A percentile compares a stretch with the other conserved stretches of the same genome.
Evolutionary conservation across 2,797 vertebrate species (phyloP).

Genomic region (Melanotaenia nigrans): DNA sequence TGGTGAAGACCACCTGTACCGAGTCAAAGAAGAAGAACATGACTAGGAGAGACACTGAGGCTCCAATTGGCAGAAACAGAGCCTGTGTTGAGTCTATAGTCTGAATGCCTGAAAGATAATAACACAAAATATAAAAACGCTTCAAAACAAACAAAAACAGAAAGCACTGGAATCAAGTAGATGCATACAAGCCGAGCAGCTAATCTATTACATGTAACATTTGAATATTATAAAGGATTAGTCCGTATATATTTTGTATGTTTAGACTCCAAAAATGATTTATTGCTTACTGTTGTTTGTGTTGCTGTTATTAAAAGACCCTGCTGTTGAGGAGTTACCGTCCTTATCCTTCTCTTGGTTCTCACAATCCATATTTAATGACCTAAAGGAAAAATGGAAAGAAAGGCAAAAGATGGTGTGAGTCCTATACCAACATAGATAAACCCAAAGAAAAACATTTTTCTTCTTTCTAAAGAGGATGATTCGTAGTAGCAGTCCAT

Average conservation of each 20-base stretch:
- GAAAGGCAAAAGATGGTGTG: not conserved
- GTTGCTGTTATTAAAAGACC: slow-evolving; percentile 91
- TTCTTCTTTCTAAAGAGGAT: too few species aligned
- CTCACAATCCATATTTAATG: slow-evolving; percentile 99
- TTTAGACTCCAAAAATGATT: not conserved
- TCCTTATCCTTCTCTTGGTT: slow-evolving; percentile 99
- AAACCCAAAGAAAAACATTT: too few species aligned
- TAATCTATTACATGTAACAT: not conserved
- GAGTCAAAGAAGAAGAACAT: slow-evolving; percentile 99
- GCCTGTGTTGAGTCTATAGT: slow-evolving; percentile 99
- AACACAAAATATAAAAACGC: not conserved
- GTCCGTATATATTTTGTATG: not conserved
- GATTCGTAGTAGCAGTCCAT: too few species aligned
- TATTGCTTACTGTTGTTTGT: slow-evolving; percentile 95
- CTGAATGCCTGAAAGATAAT: slow-evolving; percentile 91
- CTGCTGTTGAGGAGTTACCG: slow-evolving; percentile 80
- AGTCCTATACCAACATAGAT: not conserved
- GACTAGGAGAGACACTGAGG: slow-evolving; percentile 96
- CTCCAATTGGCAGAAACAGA: slow-evolving; percentile 96
- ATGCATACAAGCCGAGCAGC: not conserved
- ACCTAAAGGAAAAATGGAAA: slow-evolving; percentile 78
- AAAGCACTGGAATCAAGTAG: not conserved
- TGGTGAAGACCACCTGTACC: slow-evolving; percentile 99
- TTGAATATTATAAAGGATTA: not conserved
- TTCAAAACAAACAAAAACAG: not conserved